Conservation (phyloP, 1,140 invertebrate species). For the Conus ventricosus region DNA sequence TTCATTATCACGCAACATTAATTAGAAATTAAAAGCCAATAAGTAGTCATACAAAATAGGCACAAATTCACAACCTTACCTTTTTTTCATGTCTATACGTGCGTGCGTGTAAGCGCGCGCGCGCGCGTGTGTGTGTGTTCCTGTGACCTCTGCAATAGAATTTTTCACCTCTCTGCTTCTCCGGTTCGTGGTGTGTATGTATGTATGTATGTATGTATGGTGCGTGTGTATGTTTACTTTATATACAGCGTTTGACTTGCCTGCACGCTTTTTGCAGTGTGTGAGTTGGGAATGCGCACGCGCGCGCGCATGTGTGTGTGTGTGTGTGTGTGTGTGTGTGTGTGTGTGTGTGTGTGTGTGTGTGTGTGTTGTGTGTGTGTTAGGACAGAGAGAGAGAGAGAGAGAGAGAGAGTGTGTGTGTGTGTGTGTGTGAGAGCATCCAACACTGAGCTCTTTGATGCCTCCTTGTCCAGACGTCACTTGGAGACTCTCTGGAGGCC, state of each 20-base stretch:
- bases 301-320: neutral
- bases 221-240: neutral
- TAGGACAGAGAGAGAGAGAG: neutral
- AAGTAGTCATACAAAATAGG: too few relatives aligned
- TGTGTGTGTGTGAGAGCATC: neutral
- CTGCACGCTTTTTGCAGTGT: too few relatives aligned
- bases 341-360: too few relatives aligned
- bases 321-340: constrained; percentile 9
- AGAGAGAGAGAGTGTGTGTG: neutral
- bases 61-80: too few relatives aligned
- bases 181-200: neutral
- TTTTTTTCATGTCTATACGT: neutral
- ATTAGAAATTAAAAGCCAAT: too few relatives aligned
- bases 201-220: constrained; percentile 1
- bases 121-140: neutral
- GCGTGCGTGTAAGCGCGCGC: neutral
- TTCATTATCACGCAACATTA: too few relatives aligned
- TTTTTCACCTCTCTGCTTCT: neutral
- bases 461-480: constrained; percentile 3
- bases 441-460: neutral
- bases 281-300: too few relatives aligned
- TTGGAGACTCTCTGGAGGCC: neutral
- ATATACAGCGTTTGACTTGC: too few relatives aligned
- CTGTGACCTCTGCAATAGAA: neutral
- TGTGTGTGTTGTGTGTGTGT: neutral